These are phyloP conservation scores for Hyles vespertilio DNA, from an alignment of 1,140 invertebrate genomes.

Conservation along the genomic window DNA sequence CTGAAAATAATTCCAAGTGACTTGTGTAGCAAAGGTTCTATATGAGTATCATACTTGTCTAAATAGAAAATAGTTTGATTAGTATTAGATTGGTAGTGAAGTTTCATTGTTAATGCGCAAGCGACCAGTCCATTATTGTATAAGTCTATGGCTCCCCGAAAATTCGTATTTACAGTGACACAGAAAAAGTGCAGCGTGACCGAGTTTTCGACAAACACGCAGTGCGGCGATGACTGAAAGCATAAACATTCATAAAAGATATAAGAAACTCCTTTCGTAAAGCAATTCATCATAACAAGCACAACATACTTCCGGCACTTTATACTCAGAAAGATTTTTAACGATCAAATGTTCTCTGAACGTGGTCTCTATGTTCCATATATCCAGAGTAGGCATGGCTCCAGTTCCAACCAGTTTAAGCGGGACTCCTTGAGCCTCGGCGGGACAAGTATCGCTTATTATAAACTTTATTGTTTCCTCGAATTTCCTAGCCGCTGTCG, in stretches of 20 bases:
- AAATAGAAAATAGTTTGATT: constrained; percentile 46
- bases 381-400: constrained; percentile 60
- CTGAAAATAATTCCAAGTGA: constrained; percentile 60
- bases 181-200: constrained; percentile 59
- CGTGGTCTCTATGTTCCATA: constrained; percentile 66
- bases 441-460: constrained; percentile 64
- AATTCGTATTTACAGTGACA: constrained; percentile 51
- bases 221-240: constrained; percentile 59
- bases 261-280: not conserved
- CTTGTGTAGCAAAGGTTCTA: constrained; percentile 62
- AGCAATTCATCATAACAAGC: not conserved
- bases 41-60: constrained; percentile 59
- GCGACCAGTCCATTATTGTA: constrained; percentile 67
- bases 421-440: constrained; percentile 64
- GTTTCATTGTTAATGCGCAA: constrained; percentile 49
- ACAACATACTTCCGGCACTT: constrained; percentile 47
- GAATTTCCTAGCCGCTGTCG: constrained; percentile 48
- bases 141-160: constrained; percentile 48
- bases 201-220: constrained; percentile 64
- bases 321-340: constrained; percentile 56
- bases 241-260: constrained; percentile 3
- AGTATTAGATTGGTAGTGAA: constrained; percentile 53
- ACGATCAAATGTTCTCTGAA: constrained; percentile 67
- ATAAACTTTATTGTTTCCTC: constrained; percentile 65
- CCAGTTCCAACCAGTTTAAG: constrained; percentile 60